These are phyloP conservation scores for Microtus oregoni DNA, from an alignment of 2,113 vertebrate species.

Conservation along the genomic window DNA sequence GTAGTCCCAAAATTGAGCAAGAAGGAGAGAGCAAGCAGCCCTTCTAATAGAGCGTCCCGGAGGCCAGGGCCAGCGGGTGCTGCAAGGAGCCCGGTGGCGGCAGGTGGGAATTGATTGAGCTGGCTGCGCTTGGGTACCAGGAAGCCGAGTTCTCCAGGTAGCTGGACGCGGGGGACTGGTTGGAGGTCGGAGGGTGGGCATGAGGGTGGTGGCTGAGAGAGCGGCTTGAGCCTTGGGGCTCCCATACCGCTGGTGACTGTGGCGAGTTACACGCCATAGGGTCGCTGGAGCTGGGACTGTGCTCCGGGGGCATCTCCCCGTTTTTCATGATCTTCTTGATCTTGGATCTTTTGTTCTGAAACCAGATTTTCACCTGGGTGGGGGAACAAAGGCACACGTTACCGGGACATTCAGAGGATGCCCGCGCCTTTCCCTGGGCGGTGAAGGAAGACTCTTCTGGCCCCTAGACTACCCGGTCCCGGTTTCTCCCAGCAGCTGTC, in stretches of 20 bases:
- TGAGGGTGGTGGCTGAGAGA: constrained; percentile 92
- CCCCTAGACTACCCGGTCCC: neutral
- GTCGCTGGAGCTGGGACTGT: constrained; percentile 99
- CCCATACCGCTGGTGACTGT: constrained; percentile 99
- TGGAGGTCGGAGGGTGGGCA: constrained; percentile 92
- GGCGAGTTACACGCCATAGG: constrained; percentile 99
- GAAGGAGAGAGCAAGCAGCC: constrained; percentile 21
- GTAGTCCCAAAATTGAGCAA: constrained; percentile 72
- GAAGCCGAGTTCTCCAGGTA: constrained; percentile 96
- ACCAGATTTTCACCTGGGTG: constrained; percentile 98
- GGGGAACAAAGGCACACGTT: constrained; percentile 64
- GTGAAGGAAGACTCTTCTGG: neutral
- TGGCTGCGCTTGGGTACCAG: constrained; percentile 93
- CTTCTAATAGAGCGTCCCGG: constrained; percentile 98
- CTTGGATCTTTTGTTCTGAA: constrained; percentile 99
- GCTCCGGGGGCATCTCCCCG: constrained; percentile 97
- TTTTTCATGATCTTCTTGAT: constrained; percentile 99
- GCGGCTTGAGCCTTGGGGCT: constrained; percentile 94
- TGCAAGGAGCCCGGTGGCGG: constrained; percentile 95
- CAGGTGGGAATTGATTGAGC: constrained; percentile 93
- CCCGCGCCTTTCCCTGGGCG: constrained; percentile 60
- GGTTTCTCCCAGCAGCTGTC: neutral
- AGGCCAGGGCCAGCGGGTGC: constrained; percentile 96
- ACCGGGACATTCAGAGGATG: constrained; percentile 72
- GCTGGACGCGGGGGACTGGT: constrained; percentile 91